Evolutionary conservation across 2,888 invertebrate genomes (phyloP).

Genomic region (Plebejus anna): DNA sequence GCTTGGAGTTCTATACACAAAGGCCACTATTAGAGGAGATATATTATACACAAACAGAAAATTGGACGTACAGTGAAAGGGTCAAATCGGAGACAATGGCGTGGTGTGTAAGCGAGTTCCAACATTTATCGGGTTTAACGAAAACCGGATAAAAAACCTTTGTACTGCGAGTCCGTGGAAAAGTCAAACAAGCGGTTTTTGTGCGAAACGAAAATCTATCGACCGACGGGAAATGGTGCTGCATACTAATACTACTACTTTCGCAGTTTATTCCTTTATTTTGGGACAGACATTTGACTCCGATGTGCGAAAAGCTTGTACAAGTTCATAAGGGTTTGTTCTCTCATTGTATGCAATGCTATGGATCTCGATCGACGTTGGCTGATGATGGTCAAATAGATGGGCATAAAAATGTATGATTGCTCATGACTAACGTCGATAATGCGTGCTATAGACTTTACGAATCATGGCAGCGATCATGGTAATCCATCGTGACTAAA

Average conservation of each 20-base stretch:
- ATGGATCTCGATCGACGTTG: too few species aligned
- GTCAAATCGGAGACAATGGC: constrained; percentile 24
- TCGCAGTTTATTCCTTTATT: background rate
- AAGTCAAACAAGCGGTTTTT: constrained; percentile 27
- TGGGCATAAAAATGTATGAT: too few species aligned
- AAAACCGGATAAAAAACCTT: constrained; percentile 26
- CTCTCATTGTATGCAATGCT: too few species aligned
- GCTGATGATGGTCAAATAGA: too few species aligned
- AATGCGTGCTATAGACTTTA: too few species aligned
- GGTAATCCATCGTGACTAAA: too few species aligned
- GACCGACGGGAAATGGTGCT: background rate
- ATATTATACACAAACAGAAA: constrained; percentile 23
- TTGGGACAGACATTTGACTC: background rate
- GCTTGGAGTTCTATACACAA: constrained; percentile 24
- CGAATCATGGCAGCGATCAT: too few species aligned
- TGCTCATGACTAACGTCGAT: too few species aligned
- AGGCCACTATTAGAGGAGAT: constrained; percentile 21
- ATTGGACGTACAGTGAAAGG: constrained; percentile 14
- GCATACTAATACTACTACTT: constrained; percentile 8
- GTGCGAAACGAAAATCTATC: constrained; percentile 18
- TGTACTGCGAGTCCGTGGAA: constrained; percentile 10
- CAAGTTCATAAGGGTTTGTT: background rate
- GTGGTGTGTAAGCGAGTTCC: constrained; percentile 21
- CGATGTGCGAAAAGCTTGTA: background rate
- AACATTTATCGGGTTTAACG: constrained; percentile 25